Evolutionary conservation across 2,888 invertebrate genomes (phyloP).

Genomic region (Lymantria monacha): DNA sequence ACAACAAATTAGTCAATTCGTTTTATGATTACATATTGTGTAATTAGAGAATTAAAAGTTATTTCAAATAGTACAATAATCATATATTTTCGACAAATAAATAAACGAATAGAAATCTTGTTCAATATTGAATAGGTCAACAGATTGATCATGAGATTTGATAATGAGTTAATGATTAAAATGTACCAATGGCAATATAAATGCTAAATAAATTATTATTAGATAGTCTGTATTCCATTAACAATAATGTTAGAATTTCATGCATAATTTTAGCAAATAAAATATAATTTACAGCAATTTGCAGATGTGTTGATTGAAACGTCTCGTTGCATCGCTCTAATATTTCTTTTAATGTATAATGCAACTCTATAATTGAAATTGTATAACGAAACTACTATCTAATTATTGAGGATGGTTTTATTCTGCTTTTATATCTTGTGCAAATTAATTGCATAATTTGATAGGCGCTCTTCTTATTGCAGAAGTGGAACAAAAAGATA

Average conservation of each 20-base stretch:
- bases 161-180: not conserved
- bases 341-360: slow-evolving; percentile 2
- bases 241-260: not conserved
- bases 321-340: slow-evolving; percentile 3
- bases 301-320: not conserved
- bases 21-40: not conserved
- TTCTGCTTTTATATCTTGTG: not conserved
- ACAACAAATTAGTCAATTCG: not conserved
- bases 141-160: not conserved
- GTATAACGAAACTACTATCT: slow-evolving; percentile 2
- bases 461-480: no score
- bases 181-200: not conserved
- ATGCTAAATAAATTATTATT: not conserved
- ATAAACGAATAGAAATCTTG: not conserved
- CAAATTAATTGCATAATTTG: no score
- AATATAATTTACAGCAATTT: not conserved
- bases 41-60: not conserved
- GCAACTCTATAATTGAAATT: not conserved
- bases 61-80: not conserved
- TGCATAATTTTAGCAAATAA: slow-evolving; percentile 2
- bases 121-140: not conserved
- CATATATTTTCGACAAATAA: not conserved
- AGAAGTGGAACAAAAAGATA: no score
- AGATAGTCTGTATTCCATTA: not conserved
- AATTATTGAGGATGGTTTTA: not conserved